Percentiles rank a stretch among this genome's conserved stretches.
Conservation (phyloP, 64 coral and sea anemone genomes). For the Trachythela sp. region DNA sequence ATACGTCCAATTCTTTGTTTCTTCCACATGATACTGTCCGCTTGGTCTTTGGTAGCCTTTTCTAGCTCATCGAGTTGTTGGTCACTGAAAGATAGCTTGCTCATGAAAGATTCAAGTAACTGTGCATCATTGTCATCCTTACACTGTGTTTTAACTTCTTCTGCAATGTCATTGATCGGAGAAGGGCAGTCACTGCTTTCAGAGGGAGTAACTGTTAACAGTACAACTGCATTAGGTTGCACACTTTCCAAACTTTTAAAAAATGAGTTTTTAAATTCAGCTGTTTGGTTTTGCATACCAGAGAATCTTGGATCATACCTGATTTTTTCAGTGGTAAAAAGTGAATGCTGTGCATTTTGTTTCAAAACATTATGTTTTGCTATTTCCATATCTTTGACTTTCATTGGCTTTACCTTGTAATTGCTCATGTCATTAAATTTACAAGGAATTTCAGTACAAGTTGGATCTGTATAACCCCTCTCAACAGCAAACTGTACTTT, state of each 20-base stretch:
- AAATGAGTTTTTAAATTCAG: constrained; percentile 18
- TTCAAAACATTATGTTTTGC: constrained; percentile 37
- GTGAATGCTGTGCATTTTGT: background rate
- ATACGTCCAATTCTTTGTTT: constrained; percentile 42
- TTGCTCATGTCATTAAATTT: constrained; percentile 39
- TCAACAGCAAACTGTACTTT: constrained; percentile 46
- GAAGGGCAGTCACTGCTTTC: constrained; percentile 27
- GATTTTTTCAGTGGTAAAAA: constrained; percentile 15
- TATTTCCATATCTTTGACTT: constrained; percentile 50
- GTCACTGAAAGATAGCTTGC: constrained; percentile 30
- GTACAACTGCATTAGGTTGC: constrained; percentile 41
- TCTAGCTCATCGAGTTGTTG: constrained; percentile 44
- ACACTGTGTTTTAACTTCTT: constrained; percentile 35
- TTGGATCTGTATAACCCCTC: constrained; percentile 10
- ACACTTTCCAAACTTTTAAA: constrained; percentile 26
- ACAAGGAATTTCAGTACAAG: constrained; percentile 42
- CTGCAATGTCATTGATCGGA: constrained; percentile 33
- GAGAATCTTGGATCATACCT: constrained; percentile 45
- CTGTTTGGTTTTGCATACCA: background rate
- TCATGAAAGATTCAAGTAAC: constrained; percentile 43
- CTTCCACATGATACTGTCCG: constrained; percentile 27
- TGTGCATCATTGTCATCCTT: constrained; percentile 22
- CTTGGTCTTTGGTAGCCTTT: constrained; percentile 45
- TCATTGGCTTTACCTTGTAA: constrained; percentile 40
- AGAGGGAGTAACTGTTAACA: constrained; percentile 40